Evolutionary conservation across 2,797 vertebrate species (phyloP).

Genomic region (Rachycentron canadum): DNA sequence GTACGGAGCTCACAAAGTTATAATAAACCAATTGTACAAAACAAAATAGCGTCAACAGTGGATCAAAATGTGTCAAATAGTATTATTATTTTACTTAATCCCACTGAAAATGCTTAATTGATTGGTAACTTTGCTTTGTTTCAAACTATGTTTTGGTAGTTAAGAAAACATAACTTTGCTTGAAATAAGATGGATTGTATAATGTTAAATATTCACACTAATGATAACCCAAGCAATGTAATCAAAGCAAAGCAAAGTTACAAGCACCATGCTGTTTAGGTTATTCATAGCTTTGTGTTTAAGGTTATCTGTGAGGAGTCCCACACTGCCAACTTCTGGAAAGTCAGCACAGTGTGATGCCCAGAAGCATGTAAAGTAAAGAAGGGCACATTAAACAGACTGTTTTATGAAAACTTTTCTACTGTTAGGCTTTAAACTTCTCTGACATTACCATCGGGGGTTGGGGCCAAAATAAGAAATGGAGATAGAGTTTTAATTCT

Average conservation of each 20-base stretch:
- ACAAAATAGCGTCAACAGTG: neutral
- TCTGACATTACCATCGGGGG: neutral
- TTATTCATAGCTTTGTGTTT: neutral
- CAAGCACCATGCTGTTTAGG: neutral
- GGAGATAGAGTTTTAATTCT: neutral
- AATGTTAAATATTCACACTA: neutral
- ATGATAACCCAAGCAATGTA: neutral
- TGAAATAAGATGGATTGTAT: neutral
- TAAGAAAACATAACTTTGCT: neutral
- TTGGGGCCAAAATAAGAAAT: conserved; percentile 14
- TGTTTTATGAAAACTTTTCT: neutral
- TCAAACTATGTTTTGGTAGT: neutral
- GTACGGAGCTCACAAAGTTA: conserved; percentile 1
- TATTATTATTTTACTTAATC: rapidly evolving
- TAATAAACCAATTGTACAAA: neutral
- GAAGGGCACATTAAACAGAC: neutral
- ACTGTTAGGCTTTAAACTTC: neutral
- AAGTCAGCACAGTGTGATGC: neutral
- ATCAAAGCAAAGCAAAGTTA: neutral
- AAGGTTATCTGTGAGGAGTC: neutral
- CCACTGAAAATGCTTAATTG: neutral
- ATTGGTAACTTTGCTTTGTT: neutral
- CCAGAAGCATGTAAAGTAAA: neutral
- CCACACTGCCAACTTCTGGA: neutral
- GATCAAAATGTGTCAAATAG: neutral